Percentiles rank a stretch among this genome's conserved stretches.
Evolutionary conservation across 2,888 invertebrate genomes (phyloP).

Genomic region (Unio pictorum): DNA sequence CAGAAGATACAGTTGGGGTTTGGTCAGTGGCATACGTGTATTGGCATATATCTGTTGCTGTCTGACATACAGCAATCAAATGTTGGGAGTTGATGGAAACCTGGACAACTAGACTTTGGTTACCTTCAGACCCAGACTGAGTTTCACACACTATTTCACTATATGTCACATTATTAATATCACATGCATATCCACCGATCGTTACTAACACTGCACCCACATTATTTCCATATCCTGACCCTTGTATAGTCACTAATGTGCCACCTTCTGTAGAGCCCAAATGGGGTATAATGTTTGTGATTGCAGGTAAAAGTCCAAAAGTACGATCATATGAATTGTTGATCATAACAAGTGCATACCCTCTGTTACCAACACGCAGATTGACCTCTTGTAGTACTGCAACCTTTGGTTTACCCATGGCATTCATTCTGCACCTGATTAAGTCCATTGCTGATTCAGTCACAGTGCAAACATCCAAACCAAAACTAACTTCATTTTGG

Average conservation of each 20-base stretch:
- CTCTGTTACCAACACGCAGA: constrained; percentile 36
- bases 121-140: constrained; percentile 10
- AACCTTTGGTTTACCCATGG: constrained; percentile 25
- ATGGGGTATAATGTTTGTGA: constrained; percentile 28
- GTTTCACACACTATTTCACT: constrained; percentile 43
- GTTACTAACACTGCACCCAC: constrained; percentile 21
- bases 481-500: constrained; percentile 49
- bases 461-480: constrained; percentile 23
- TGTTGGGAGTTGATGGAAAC: constrained; percentile 15
- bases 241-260: constrained; percentile 31
- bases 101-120: constrained; percentile 8
- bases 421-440: constrained; percentile 29
- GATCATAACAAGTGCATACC: constrained; percentile 33
- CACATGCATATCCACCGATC: constrained; percentile 40
- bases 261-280: constrained; percentile 40
- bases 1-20: constrained; percentile 36
- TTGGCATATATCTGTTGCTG: constrained; percentile 16
- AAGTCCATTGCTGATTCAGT: constrained; percentile 9
- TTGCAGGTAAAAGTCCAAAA: constrained; percentile 39
- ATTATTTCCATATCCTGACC: constrained; percentile 47
- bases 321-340: constrained; percentile 19
- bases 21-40: constrained; percentile 28
- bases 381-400: constrained; percentile 30
- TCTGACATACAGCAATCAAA: constrained; percentile 33
- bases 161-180: constrained; percentile 33